Conservation (phyloP, 2,888 invertebrate species). For the Drosophila imparisetae region DNA sequence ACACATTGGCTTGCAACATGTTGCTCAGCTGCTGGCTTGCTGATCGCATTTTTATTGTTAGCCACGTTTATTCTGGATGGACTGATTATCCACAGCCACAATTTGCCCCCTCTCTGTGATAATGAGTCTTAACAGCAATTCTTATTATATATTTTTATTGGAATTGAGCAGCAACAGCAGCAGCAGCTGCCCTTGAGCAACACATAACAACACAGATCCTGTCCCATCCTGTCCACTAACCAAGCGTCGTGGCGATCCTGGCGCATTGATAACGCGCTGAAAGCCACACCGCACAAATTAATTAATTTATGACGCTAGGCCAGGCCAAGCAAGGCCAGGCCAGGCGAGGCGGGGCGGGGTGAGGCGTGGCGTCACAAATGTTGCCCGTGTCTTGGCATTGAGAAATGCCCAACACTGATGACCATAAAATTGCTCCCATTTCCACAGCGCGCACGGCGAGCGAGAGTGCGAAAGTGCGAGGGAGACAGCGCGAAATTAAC, state of each 20-base stretch:
- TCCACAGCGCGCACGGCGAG: constrained; percentile 10
- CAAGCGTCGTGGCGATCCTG: constrained; percentile 54
- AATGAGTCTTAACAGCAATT: constrained; percentile 82
- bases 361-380: constrained; percentile 45
- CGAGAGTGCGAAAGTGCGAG: neutral
- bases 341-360: neutral
- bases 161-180: constrained; percentile 65
- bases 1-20: constrained; percentile 52
- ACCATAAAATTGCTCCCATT: constrained; percentile 76
- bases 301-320: constrained; percentile 81
- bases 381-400: constrained; percentile 57
- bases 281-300: constrained; percentile 83
- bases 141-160: constrained; percentile 65
- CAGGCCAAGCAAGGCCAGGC: constrained; percentile 12
- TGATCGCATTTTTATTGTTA: constrained; percentile 22
- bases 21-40: constrained; percentile 41
- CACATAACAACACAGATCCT: constrained; percentile 34
- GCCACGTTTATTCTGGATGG: constrained; percentile 31
- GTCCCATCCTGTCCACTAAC: constrained; percentile 1
- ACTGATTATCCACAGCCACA: constrained; percentile 64
- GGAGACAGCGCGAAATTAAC: constrained; percentile 49
- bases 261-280: constrained; percentile 71
- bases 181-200: constrained; percentile 75
- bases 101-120: constrained; percentile 51
- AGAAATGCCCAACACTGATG: constrained; percentile 74